Evolutionary conservation across 2,888 invertebrate genomes (phyloP).

Genomic region (Ichneumoninae sp.): DNA sequence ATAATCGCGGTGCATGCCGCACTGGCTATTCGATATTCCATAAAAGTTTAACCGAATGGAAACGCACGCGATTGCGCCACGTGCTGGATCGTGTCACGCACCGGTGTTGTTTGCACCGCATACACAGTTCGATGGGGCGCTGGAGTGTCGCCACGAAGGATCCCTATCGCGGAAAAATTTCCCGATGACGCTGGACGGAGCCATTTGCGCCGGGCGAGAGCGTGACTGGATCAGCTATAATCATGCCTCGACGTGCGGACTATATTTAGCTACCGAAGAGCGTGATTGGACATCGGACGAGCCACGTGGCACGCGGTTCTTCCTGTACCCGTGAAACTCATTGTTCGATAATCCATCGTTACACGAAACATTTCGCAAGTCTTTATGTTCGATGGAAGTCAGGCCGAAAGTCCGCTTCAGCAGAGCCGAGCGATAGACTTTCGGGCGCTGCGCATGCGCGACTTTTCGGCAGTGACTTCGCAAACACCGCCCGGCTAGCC

Average conservation of each 20-base stretch:
- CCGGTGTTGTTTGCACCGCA: constrained; percentile 8
- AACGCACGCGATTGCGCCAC: constrained; percentile 46
- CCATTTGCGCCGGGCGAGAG: constrained; percentile 26
- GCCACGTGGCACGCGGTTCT: neutral
- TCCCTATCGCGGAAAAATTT: constrained; percentile 28
- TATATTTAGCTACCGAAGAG: neutral
- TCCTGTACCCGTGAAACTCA: neutral
- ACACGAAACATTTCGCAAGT: neutral
- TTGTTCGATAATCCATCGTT: neutral
- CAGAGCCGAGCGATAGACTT: no score
- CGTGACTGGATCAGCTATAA: constrained; percentile 48
- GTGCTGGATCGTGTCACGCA: constrained; percentile 41
- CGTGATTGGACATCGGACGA: constrained; percentile 2
- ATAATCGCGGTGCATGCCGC: constrained; percentile 31
- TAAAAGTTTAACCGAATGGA: constrained; percentile 13
- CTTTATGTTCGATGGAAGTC: neutral
- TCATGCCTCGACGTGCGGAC: constrained; percentile 21
- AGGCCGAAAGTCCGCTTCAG: no score
- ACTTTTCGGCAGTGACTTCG: constrained; percentile 10
- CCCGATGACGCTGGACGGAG: constrained; percentile 21
- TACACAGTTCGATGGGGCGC: constrained; percentile 3
- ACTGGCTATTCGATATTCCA: constrained; percentile 33
- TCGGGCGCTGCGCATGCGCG: neutral
- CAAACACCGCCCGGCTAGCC: neutral
- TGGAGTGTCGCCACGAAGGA: neutral